phyloP scores from a whole-genome alignment of 1,140 invertebrate species.

The Elymnias hypermnestra region DNA sequence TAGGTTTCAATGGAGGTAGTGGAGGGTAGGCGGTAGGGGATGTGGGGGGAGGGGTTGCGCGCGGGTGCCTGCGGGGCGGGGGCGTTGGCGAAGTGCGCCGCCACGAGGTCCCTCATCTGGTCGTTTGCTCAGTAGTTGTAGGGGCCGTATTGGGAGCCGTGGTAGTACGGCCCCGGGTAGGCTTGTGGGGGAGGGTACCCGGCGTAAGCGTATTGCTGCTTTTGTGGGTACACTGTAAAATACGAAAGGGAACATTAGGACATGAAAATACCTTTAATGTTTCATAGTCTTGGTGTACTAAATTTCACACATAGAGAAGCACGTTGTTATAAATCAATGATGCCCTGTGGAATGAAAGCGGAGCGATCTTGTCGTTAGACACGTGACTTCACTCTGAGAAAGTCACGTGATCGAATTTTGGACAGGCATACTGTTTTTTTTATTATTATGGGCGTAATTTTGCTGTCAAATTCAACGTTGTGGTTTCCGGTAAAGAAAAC shows the following conservation, averaged over 20 bases:
- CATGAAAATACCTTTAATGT: no score
- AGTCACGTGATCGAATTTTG: no score
- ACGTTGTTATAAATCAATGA: no score
- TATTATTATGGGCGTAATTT: no score
- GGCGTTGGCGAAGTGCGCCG: conserved; percentile 52
- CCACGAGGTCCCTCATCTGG: conserved; percentile 68
- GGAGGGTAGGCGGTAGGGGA: conserved; percentile 25
- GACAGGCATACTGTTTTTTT: no score
- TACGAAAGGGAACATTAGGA: neutral
- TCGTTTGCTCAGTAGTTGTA: conserved; percentile 87
- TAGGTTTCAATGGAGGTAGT: conserved; percentile 41
- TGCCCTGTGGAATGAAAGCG: no score
- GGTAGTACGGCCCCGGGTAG: conserved; percentile 91
- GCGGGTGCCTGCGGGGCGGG: conserved; percentile 64
- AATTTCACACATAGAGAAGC: no score
- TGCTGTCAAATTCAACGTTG: no score
- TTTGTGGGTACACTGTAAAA: conserved; percentile 91
- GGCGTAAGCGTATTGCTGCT: conserved; percentile 93
- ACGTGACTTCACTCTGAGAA: no score
- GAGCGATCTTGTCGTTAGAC: no score
- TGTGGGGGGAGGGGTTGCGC: conserved; percentile 42
- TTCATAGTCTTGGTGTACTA: no score
- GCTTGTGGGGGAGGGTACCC: conserved; percentile 86
- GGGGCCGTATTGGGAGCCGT: conserved; percentile 94
- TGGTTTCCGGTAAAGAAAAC: no score